Conservation (phyloP, 2,888 invertebrate genomes). For the Steinernema carpocapsae region DNA sequence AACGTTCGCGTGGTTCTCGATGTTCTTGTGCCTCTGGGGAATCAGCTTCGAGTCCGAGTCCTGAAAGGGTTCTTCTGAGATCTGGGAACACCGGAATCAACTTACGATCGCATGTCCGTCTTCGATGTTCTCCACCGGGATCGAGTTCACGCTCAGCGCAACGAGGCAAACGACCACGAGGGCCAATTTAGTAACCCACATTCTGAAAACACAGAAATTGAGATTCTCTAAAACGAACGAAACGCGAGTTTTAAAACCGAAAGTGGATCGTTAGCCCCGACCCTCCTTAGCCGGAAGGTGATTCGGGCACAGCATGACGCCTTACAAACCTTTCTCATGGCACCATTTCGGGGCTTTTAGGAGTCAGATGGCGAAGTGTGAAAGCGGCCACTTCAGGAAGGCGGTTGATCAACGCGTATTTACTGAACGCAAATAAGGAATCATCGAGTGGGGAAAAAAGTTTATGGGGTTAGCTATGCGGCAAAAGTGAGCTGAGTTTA, state of each 20-base stretch:
- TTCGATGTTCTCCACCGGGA: constrained; percentile 10
- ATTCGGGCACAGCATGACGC: constrained; percentile 12
- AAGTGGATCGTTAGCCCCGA: neutral
- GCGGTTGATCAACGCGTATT: constrained; percentile 4
- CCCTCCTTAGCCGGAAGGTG: constrained; percentile 3
- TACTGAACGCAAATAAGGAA: constrained; percentile 30
- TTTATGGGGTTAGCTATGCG: neutral
- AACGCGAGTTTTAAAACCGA: constrained; percentile 2
- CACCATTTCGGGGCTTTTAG: constrained; percentile 15
- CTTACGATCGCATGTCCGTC: neutral
- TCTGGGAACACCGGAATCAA: neutral
- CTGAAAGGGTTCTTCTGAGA: neutral
- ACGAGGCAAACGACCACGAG: constrained; percentile 17
- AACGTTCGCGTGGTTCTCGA: neutral
- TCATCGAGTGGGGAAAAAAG: neutral
- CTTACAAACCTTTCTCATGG: neutral
- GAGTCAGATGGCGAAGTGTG: constrained; percentile 24
- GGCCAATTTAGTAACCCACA: constrained; percentile 30
- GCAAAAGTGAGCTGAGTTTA: neutral
- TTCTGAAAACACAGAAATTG: constrained; percentile 7
- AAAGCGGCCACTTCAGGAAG: constrained; percentile 24
- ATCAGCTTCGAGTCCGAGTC: neutral
- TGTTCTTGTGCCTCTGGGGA: constrained; percentile 11
- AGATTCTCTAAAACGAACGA: neutral
- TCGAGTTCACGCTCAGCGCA: constrained; percentile 1